Percentiles rank a stretch among this genome's conserved stretches.
phyloP scores from a whole-genome alignment of 2,113 vertebrate species.

The Chamaetylas fuelleborni region DNA sequence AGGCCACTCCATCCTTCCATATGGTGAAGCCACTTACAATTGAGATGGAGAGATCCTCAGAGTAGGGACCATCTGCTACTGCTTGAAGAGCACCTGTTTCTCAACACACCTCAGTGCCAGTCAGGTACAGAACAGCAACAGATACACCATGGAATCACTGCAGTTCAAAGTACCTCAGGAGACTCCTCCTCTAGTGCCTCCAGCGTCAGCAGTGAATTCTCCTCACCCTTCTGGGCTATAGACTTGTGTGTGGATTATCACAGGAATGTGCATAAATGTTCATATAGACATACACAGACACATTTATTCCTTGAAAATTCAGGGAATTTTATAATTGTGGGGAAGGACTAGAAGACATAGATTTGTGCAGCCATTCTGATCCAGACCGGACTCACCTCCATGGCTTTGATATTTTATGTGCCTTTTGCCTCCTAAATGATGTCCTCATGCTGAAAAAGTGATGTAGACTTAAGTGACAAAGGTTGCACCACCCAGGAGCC shows the following conservation, averaged over 20 bases:
- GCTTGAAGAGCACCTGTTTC: background rate
- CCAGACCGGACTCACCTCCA: background rate
- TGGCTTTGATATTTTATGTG: background rate
- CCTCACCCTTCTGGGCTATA: background rate
- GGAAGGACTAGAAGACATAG: background rate
- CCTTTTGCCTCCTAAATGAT: background rate
- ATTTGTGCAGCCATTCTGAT: background rate
- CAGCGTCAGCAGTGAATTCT: background rate
- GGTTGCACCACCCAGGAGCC: background rate
- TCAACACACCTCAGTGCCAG: background rate
- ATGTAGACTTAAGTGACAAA: background rate
- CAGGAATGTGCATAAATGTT: accelerated
- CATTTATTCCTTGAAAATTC: background rate
- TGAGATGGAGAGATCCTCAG: background rate
- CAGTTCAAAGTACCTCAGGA: background rate
- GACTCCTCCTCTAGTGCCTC: background rate
- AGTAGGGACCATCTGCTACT: background rate
- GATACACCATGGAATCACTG: accelerated
- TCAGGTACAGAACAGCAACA: background rate
- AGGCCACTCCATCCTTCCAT: background rate
- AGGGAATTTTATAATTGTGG: background rate
- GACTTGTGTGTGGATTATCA: background rate
- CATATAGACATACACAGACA: background rate
- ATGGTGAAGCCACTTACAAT: background rate
- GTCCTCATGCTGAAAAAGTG: background rate